Conservation (phyloP, 2,888 invertebrate species). For the Scotopteryx bipunctaria region DNA sequence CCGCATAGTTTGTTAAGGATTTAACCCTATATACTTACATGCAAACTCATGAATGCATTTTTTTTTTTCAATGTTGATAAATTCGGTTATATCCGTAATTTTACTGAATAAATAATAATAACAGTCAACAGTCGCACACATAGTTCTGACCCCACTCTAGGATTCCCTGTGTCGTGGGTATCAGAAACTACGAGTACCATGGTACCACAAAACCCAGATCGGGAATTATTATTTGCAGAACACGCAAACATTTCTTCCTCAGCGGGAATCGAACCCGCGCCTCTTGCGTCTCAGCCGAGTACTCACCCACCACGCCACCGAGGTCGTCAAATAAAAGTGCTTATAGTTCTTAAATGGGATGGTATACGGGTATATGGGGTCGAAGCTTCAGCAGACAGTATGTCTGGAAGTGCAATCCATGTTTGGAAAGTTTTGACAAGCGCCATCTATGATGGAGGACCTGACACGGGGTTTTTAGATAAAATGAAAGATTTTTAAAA, state of each 20-base stretch:
- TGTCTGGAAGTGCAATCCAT: slow-evolving; percentile 9
- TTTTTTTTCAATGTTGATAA: not conserved
- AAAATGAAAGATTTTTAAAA: not conserved
- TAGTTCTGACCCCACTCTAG: no score
- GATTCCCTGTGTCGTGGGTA: no score
- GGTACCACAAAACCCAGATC: no score
- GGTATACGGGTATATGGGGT: not conserved
- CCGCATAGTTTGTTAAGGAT: slow-evolving; percentile 14
- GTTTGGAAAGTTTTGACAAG: slow-evolving; percentile 9
- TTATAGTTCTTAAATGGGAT: not conserved
- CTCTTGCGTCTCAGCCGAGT: no score
- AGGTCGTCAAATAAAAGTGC: not conserved
- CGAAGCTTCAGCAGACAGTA: not conserved
- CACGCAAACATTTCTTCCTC: no score
- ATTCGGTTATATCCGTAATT: no score
- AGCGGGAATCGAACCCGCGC: no score
- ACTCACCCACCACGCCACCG: no score
- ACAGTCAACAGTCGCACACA: no score
- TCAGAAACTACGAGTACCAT: no score
- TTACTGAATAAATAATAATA: no score
- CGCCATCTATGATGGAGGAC: slow-evolving; percentile 6
- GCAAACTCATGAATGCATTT: not conserved
- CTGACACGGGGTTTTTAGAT: not conserved
- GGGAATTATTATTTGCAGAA: no score
- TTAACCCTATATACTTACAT: not conserved